These are phyloP conservation scores for Diachasma alloeum DNA, from an alignment of 1,140 invertebrate genomes.

Conservation along the genomic window DNA sequence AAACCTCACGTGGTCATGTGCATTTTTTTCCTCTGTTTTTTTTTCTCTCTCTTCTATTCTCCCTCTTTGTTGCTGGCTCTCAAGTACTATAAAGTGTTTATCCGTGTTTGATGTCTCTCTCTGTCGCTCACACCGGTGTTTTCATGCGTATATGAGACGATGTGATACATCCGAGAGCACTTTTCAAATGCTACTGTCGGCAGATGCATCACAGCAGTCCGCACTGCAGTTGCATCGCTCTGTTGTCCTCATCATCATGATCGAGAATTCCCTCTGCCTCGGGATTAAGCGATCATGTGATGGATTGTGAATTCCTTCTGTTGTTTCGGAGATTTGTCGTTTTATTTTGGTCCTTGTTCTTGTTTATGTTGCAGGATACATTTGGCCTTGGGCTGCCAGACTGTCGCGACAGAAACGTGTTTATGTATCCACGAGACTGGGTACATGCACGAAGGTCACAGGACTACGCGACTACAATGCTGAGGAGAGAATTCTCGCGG, in stretches of 20 bases:
- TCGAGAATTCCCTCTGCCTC: neutral
- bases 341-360: neutral
- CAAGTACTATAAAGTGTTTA: neutral
- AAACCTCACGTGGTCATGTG: neutral
- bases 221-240: constrained; percentile 48
- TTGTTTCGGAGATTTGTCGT: neutral
- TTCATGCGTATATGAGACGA: neutral
- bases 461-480: constrained; percentile 34
- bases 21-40: neutral
- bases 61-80: neutral
- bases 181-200: constrained; percentile 38
- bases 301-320: neutral
- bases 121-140: neutral
- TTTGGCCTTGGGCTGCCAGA: neutral
- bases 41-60: neutral
- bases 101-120: neutral
- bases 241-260: neutral
- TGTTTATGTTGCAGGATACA: constrained; percentile 19
- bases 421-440: constrained; percentile 11
- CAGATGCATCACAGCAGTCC: constrained; percentile 51
- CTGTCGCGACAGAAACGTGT: neutral
- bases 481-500: neutral
- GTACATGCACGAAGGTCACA: constrained; percentile 29
- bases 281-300: neutral
- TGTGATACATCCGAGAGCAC: neutral